Evolutionary conservation across 2,113 vertebrate species (phyloP).

Genomic region (Symphodus melops): DNA sequence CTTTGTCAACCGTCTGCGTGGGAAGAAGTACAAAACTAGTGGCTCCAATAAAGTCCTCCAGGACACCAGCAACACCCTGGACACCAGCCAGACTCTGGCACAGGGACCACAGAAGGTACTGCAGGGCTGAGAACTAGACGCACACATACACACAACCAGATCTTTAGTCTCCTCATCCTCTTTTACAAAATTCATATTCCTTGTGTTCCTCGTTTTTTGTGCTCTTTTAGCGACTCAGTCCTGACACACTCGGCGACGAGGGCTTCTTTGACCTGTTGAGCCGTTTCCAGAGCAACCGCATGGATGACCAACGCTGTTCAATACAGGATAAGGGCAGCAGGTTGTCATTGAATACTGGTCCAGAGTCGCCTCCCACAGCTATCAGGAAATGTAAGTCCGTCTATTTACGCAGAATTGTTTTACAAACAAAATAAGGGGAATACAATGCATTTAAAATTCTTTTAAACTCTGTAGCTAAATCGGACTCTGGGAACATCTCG

Average conservation of each 20-base stretch:
- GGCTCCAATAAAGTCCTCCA: constrained; percentile 90
- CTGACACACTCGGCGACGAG: constrained; percentile 89
- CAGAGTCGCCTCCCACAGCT: constrained; percentile 81
- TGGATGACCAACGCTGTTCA: constrained; percentile 95
- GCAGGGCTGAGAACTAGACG: background rate
- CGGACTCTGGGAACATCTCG: constrained; percentile 82
- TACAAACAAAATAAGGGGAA: background rate
- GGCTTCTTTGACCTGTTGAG: constrained; percentile 96
- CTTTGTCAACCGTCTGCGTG: constrained; percentile 92
- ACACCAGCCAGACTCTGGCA: constrained; percentile 71
- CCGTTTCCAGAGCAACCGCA: constrained; percentile 96
- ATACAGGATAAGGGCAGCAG: constrained; percentile 84
- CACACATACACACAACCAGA: background rate
- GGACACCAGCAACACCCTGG: constrained; percentile 92
- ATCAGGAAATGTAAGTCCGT: constrained; percentile 86
- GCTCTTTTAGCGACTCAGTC: constrained; percentile 82
- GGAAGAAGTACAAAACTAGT: constrained; percentile 90
- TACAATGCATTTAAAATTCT: background rate
- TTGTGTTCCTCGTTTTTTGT: constrained; percentile 3
- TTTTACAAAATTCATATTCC: too few species aligned
- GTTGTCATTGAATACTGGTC: constrained; percentile 56
- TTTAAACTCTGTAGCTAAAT: constrained; percentile 79
- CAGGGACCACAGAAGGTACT: constrained; percentile 86
- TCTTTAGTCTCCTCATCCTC: background rate
- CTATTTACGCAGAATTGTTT: background rate